phyloP scores from a whole-genome alignment of 2,888 invertebrate genomes.

The Nipponacmea schrenckii region DNA sequence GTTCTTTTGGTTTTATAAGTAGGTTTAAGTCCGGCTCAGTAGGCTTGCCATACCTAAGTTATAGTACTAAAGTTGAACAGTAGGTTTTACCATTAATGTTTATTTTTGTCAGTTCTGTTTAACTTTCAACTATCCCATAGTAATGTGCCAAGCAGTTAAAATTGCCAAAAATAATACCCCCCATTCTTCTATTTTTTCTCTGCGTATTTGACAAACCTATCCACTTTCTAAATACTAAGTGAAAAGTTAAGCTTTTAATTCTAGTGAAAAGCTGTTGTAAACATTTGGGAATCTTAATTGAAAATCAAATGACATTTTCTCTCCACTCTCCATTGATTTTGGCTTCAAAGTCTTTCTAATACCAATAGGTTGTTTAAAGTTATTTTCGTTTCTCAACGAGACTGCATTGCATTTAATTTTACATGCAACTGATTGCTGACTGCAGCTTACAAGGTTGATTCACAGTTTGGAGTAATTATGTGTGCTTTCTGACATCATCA shows the following conservation, averaged over 20 bases:
- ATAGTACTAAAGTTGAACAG: too few species aligned
- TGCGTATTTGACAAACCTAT: neutral
- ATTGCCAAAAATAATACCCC: conserved; percentile 5
- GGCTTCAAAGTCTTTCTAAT: neutral
- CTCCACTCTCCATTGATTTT: neutral
- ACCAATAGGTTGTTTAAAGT: too few species aligned
- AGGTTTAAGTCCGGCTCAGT: too few species aligned
- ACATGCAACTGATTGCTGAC: too few species aligned
- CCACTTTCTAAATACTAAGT: conserved; percentile 1
- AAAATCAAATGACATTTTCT: conserved; percentile 1
- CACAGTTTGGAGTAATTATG: too few species aligned
- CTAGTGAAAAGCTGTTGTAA: neutral
- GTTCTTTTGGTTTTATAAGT: too few species aligned
- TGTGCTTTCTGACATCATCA: too few species aligned
- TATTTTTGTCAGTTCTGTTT: neutral
- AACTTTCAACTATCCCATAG: conserved; percentile 4
- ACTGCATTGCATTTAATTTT: too few species aligned
- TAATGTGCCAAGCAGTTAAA: neutral
- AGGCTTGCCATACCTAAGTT: too few species aligned
- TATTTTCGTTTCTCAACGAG: too few species aligned
- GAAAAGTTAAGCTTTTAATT: neutral
- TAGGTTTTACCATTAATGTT: neutral
- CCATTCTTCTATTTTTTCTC: neutral
- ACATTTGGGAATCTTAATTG: neutral
- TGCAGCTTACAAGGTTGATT: too few species aligned